Evolutionary conservation across 92 coral and sea anemone species (phyloP), one percentile per base, ranked within the genome.

Genomic region (Scolanthus callimorphus): DNA sequence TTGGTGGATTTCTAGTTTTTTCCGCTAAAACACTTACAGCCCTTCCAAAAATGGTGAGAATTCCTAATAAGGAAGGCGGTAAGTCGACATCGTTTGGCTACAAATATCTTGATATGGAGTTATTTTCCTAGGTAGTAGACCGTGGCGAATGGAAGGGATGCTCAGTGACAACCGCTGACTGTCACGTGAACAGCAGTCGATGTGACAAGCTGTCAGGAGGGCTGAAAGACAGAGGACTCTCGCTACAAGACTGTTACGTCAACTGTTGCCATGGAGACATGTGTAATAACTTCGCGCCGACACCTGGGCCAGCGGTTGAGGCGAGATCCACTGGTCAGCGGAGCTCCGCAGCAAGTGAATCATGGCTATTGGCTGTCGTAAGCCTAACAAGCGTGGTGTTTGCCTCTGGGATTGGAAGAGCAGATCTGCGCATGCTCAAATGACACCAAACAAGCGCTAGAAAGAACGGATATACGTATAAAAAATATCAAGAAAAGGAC

Each of bases 251-350:
- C 51, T 79, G 86, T 24, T 3, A 17, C 22, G 65, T 79, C 4
- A 54, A 58, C 11, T 79, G 86, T 24, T 79, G 86, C 62, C 41
- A 59, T 17, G 62, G 72, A n/a, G 76, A 79, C 41, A 26, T 79
- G 27, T 79, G 86, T 49, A 79, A 79, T 27, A 38, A 29, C 25
- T 63, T 63, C n/a, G 17, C 34, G 20, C 52, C 64, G 6, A 57
- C 79, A 39, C 34, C 39, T 29, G 49, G 62, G 25, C 64, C 76
- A 12, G n/a, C n/a, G n/a, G n/a, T n/a, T n/a, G n/a, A n/a, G n/a
- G n/a, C n/a, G n/a, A n/a, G n/a, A n/a, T n/a, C n/a, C n/a, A n/a
- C n/a, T n/a, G n/a, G n/a, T n/a, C n/a, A n/a, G n/a, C n/a, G n/a
- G n/a, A n/a, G n/a, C n/a, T n/a, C n/a, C n/a, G n/a, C n/a, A n/a